Evolutionary conservation across 35 echinoderm and acorn worm genomes (phyloP).

Genomic region (Lytechinus pictus): DNA sequence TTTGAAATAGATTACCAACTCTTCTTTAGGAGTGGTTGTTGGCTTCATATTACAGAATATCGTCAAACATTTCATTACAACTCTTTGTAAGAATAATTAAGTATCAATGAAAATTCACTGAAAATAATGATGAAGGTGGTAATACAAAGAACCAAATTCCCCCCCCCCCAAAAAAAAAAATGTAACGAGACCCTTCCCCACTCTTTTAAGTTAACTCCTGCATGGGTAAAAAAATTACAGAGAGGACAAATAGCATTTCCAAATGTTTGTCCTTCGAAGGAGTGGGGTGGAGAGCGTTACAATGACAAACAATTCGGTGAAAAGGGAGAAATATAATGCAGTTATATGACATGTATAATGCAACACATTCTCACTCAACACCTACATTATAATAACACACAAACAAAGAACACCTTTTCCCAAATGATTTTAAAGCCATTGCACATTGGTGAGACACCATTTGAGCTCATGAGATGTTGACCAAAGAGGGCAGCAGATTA

Average conservation of each 20-base stretch:
- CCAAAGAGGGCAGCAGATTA: constrained; percentile 20
- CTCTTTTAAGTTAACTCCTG: background rate
- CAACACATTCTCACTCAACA: background rate
- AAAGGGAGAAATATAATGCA: background rate
- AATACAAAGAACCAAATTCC: background rate
- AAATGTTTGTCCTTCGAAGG: background rate
- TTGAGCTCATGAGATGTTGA: background rate
- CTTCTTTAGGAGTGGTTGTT: background rate
- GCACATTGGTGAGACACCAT: background rate
- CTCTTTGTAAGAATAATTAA: background rate
- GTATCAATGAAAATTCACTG: background rate
- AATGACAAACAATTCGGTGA: background rate
- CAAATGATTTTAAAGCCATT: background rate
- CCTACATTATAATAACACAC: background rate
- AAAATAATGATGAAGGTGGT: background rate
- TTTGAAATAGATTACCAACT: background rate
- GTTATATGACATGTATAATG: background rate
- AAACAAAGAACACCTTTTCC: background rate
- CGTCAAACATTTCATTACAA: background rate
- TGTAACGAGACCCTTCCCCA: background rate
- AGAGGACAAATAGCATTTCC: background rate
- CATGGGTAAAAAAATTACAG: background rate
- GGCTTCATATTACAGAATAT: background rate
- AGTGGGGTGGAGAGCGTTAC: background rate
- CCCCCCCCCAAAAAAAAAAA: background rate